These are phyloP conservation scores for Salmo trutta DNA, from an alignment of 2,797 vertebrate species.

Conservation along the genomic window DNA sequence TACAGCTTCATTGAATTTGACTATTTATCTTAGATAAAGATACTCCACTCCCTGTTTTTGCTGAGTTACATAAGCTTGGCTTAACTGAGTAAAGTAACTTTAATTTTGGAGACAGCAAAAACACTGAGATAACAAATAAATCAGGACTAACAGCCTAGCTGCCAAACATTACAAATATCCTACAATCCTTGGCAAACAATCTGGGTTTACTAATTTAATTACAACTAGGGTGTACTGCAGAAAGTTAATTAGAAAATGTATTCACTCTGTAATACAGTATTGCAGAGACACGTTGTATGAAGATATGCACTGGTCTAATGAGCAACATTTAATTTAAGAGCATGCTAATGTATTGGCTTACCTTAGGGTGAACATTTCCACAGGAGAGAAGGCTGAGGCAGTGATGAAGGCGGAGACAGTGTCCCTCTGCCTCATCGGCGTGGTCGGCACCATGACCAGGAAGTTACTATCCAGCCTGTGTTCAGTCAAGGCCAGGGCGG, in stretches of 20 bases:
- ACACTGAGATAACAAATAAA: neutral
- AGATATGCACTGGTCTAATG: no score
- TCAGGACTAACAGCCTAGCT: neutral
- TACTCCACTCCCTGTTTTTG: slow-evolving; percentile 22
- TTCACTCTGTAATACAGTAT: neutral
- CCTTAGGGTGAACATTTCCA: slow-evolving; percentile 93
- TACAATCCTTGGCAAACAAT: neutral
- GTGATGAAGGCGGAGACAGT: slow-evolving; percentile 84
- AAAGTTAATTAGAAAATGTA: neutral
- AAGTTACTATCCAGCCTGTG: slow-evolving; percentile 85
- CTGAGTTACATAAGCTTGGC: slow-evolving; percentile 16
- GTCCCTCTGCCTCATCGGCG: slow-evolving; percentile 86
- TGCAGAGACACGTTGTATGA: neutral
- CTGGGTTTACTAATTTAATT: neutral
- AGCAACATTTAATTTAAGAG: no score
- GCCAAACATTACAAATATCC: neutral
- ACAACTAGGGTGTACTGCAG: neutral
- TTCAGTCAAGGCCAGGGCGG: slow-evolving; percentile 78
- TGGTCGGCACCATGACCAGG: slow-evolving; percentile 84
- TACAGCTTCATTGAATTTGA: slow-evolving; percentile 50
- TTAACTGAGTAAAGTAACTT: slow-evolving; percentile 17
- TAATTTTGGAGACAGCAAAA: neutral
- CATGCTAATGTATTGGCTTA: slow-evolving; percentile 52
- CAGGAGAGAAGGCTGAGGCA: slow-evolving; percentile 79
- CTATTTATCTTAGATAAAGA: slow-evolving; percentile 51